Percentiles rank a stretch among this genome's conserved stretches.
Evolutionary conservation across 2,113 vertebrate genomes (phyloP).

Genomic region (Sceloporus tristichus): DNA sequence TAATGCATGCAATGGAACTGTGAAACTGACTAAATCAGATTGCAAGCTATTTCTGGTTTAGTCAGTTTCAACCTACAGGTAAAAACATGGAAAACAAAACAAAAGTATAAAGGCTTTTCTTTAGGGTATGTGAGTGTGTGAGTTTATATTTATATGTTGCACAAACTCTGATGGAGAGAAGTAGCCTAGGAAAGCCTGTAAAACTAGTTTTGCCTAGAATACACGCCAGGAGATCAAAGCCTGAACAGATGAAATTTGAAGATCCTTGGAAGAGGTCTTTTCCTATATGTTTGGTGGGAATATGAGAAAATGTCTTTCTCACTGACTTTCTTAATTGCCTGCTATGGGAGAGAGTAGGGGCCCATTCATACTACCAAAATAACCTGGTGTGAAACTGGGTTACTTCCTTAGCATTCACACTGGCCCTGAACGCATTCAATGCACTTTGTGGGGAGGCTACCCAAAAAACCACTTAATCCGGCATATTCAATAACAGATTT

Average conservation of each 20-base stretch:
- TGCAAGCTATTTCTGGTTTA: neutral
- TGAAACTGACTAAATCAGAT: neutral
- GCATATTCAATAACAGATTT: too few species aligned
- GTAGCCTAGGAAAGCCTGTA: neutral
- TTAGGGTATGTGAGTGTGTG: neutral
- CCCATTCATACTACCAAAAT: too few species aligned
- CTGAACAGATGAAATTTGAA: neutral
- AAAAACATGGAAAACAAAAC: neutral
- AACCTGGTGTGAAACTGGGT: too few species aligned
- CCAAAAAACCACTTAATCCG: too few species aligned
- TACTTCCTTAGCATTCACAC: too few species aligned
- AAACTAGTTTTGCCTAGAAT: neutral
- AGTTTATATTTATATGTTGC: neutral
- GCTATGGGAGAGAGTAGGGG: too few species aligned
- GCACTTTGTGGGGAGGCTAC: too few species aligned
- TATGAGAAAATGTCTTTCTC: neutral
- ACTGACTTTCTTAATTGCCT: neutral
- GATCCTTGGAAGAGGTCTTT: too few species aligned
- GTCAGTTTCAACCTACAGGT: neutral
- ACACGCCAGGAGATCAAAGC: neutral
- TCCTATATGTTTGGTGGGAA: too few species aligned
- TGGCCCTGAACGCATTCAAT: too few species aligned
- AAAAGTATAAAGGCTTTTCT: neutral
- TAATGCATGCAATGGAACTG: neutral
- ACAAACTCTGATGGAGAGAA: neutral